Conservation (phyloP, 1,140 invertebrate genomes). For the Orussus abietinus region DNA sequence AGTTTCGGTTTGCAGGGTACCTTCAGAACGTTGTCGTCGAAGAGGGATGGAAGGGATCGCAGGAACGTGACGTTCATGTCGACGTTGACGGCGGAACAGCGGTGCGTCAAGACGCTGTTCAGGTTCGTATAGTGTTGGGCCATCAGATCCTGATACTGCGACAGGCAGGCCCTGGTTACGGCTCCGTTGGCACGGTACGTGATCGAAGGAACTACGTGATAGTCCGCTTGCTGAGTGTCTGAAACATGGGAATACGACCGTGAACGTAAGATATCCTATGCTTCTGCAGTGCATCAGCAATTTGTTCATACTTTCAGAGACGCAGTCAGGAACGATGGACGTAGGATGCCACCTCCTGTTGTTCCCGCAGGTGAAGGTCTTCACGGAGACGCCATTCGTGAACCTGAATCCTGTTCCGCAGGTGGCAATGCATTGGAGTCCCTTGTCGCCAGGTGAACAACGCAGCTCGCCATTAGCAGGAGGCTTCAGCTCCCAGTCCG, state of each 20-base stretch:
- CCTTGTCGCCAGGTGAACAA: conserved; percentile 76
- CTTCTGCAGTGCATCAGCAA: not conserved
- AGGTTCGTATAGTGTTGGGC: conserved; percentile 76
- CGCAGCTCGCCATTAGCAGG: conserved; percentile 86
- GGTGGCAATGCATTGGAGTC: conserved; percentile 84
- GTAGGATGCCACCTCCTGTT: conserved; percentile 78
- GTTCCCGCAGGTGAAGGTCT: conserved; percentile 79
- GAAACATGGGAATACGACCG: conserved; percentile 26
- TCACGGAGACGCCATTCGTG: conserved; percentile 82
- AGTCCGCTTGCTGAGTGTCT: conserved; percentile 90
- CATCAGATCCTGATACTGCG: conserved; percentile 81
- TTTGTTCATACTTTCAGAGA: conserved; percentile 72
- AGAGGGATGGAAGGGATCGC: conserved; percentile 68
- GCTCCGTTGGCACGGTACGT: conserved; percentile 87
- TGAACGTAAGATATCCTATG: conserved; percentile 9
- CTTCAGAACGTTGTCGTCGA: conserved; percentile 83
- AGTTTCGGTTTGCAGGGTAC: no score
- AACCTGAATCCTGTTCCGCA: conserved; percentile 90
- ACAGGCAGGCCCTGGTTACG: conserved; percentile 75
- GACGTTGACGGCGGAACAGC: conserved; percentile 91
- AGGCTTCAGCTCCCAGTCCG: conserved; percentile 86
- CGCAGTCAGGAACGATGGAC: conserved; percentile 87
- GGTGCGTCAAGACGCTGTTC: conserved; percentile 78
- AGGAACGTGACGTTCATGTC: conserved; percentile 92
- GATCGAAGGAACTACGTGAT: conserved; percentile 85